Base-by-base conservation (phyloP, 92 coral and sea anemone genomes). In the Phenganax marumi region DNA sequence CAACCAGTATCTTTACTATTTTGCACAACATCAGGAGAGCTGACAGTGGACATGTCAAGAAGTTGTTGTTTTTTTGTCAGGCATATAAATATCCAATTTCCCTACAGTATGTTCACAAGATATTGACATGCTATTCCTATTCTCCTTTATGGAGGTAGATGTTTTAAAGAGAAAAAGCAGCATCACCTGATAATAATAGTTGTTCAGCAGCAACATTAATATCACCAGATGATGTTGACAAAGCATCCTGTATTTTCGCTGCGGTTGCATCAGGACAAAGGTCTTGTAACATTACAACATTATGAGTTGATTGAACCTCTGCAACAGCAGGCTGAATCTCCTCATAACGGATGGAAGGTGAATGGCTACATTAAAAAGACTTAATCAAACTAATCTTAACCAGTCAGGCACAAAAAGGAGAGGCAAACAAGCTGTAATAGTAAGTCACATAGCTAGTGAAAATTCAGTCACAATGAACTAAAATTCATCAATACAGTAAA, bases 201-300 rank as follows among this genome's bases (percentile, higher is more conserved):
- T 65, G 84, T 73, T 77, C 69, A 19, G 84, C 88, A 85, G 88
- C 88, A 43, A 76, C 84, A 76, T 77, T 75, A 46, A 66, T 65
- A 85, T 85, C 39, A 61, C 87, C 84, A 84, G 52, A 62, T 52
- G 87, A 76, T 52, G 65, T 81, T 47, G 84, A 70, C 57, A 84
- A 22, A 61, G 87, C 87, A 84, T 49, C 47, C 21, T 77, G 83
- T 77, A 84, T 84, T 52, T 84, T 76, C 12, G 77, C 56, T 33
- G n/a, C 14, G 46, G 56, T 84, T 51, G 75, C 71, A 84, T 43
- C 68, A 53, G 84, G 87, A 25, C 60, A 77, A n/a, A 84, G 25
- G 46, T 68, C 87, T 65, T 77, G 68, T 52, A 76, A 76, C 48
- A 55, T 5, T 8, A 24, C 46, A 22, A 53, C 69, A 51, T 64